Evolutionary conservation across 2,888 invertebrate genomes (phyloP), one percentile per base, ranked within the genome.

Genomic region (Leucophora obtusa): DNA sequence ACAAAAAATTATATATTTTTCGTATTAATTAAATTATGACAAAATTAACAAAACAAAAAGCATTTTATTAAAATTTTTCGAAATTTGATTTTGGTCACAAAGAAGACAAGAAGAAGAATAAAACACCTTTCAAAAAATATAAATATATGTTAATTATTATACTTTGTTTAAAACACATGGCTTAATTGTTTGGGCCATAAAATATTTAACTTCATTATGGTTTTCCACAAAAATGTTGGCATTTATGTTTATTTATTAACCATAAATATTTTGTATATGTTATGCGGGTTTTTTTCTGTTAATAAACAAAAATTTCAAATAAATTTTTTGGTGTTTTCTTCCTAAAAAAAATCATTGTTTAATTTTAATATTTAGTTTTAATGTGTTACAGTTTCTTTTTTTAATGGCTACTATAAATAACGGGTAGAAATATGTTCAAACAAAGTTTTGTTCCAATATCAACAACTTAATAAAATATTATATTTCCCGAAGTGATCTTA

Each of bases 191-290:
- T 11, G 9, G 10, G 9, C 15, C 18, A 33, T 69, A 33, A 54
- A 17, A 24, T 33, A 56, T 53, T 62, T 63, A 38, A 54, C 24
- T 28, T 24, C 14, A 18, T 51, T 33, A 15, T 21, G 21, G 21
- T 47, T 21, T 3, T 60, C 51, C 18, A 15, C 33, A 28, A 28
- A 28, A 28, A 28, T 28, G n/a, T 38, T 60, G 66, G n/a, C 47
- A 50, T 66, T 77, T 28, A 77, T 59, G 38, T 59, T 59, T 60
- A 68, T 78, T 72, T 78, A 78, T 78, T 47, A 38, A 54, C 24
- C 66, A 68, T 62, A 54, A 78, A 66, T 54, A 72, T 65, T 47
- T 60, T 18, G 10, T 11, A 11, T 18, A 6, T 63, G 11, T 28
- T 50, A 50, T 50, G 7, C 2, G 21, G n/a, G 8, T 51, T 62